Conservation (phyloP, 2,888 invertebrate genomes). For the Galerucella pusilla region DNA sequence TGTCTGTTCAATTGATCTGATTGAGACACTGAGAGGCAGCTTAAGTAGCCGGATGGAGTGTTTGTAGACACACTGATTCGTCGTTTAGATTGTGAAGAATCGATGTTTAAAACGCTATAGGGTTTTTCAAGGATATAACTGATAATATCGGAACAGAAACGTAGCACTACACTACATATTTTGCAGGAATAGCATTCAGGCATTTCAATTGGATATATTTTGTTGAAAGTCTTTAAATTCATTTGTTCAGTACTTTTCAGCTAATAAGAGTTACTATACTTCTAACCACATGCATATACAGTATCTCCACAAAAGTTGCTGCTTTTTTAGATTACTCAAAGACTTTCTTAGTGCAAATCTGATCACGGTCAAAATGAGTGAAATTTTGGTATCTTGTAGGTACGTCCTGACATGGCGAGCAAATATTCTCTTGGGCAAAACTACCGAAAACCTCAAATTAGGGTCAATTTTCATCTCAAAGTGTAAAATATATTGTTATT, state of each 20-base stretch:
- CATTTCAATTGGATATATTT: conserved; percentile 11
- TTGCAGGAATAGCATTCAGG: conserved; percentile 20
- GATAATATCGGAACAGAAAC: conserved; percentile 25
- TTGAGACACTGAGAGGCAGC: conserved; percentile 56
- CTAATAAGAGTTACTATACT: not conserved
- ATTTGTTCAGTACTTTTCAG: not conserved
- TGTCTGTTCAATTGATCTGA: conserved; percentile 56
- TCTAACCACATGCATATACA: not conserved
- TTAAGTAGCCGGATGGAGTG: conserved; percentile 50
- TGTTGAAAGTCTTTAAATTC: not conserved
- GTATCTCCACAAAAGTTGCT: not conserved
- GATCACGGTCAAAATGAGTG: no score
- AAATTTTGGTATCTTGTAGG: no score
- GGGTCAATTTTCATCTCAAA: no score
- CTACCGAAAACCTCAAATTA: no score
- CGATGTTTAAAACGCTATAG: conserved; percentile 40
- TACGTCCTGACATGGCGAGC: no score
- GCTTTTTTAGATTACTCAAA: no score
- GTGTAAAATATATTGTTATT: no score
- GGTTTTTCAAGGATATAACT: conserved; percentile 38
- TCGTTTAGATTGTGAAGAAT: conserved; percentile 53
- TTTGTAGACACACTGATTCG: conserved; percentile 56
- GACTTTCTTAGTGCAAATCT: no score
- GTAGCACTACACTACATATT: conserved; percentile 19
- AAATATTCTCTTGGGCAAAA: no score